A percentile compares a stretch with the other conserved stretches of the same genome.
Evolutionary conservation across 2,797 vertebrate genomes (phyloP).

Genomic region (Eremophila alpestris): DNA sequence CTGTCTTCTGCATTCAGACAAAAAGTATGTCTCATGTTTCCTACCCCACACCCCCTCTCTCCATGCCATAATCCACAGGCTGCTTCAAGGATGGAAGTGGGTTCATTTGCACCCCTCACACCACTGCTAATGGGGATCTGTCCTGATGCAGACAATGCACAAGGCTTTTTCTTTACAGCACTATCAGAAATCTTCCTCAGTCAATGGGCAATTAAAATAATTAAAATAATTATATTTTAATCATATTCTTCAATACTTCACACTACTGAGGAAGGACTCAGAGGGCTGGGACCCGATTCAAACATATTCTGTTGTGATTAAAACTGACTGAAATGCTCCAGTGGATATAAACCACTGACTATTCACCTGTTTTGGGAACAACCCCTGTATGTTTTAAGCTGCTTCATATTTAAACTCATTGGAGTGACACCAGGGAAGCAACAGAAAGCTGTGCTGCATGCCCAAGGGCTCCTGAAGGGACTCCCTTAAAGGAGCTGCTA

Average conservation of each 20-base stretch:
- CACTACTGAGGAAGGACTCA: neutral
- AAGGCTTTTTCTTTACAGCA: neutral
- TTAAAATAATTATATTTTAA: slow-evolving; percentile 44
- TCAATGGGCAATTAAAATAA: slow-evolving; percentile 30
- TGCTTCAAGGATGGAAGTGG: neutral
- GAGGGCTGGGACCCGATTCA: neutral
- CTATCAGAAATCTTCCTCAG: neutral
- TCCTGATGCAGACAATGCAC: neutral
- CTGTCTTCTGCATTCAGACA: neutral
- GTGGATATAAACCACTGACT: slow-evolving; percentile 2
- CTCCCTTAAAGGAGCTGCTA: neutral
- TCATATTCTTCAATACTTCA: slow-evolving; percentile 22
- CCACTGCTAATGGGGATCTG: neutral
- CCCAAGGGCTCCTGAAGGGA: neutral
- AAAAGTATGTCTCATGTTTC: neutral
- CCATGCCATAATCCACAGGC: fast-evolving
- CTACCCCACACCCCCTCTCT: fast-evolving
- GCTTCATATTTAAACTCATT: neutral
- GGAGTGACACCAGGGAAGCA: neutral
- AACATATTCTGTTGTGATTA: slow-evolving; percentile 19
- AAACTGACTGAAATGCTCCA: slow-evolving; percentile 7
- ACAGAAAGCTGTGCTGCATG: neutral
- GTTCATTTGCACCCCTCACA: neutral
- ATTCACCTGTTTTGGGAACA: neutral
- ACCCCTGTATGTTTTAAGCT: neutral